A percentile compares a stretch with the other conserved stretches of the same genome.
phyloP scores from a whole-genome alignment of 2,888 invertebrate species.

The Thyatira batis region DNA sequence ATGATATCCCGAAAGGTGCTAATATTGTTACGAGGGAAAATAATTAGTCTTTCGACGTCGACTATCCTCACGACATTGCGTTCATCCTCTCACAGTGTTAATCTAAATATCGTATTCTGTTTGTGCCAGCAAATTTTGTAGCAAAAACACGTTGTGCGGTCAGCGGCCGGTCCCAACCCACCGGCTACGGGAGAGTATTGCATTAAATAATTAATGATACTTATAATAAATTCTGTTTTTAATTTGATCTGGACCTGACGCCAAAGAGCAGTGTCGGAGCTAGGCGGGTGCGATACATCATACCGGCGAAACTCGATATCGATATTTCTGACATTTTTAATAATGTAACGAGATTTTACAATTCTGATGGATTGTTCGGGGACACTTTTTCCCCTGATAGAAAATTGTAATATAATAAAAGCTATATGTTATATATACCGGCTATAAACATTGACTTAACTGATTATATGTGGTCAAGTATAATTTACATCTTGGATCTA shows the following conservation, averaged over 20 bases:
- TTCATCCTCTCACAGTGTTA: slow-evolving; percentile 56
- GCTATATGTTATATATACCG: too few species aligned
- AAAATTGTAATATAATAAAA: background rate
- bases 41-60: slow-evolving; percentile 51
- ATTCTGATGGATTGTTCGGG: background rate
- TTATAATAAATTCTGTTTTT: slow-evolving; percentile 80
- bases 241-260: slow-evolving; percentile 65
- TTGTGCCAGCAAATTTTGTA: slow-evolving; percentile 58
- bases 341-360: background rate
- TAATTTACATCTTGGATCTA: too few species aligned
- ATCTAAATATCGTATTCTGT: slow-evolving; percentile 75
- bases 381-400: background rate
- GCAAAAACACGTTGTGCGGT: slow-evolving; percentile 70
- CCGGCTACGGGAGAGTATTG: slow-evolving; percentile 49
- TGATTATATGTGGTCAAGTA: too few species aligned
- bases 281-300: slow-evolving; percentile 6
- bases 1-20: slow-evolving; percentile 16
- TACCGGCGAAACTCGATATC: slow-evolving; percentile 12
- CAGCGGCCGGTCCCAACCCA: slow-evolving; percentile 39
- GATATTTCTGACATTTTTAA: slow-evolving; percentile 9
- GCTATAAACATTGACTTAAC: too few species aligned
- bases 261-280: slow-evolving; percentile 34
- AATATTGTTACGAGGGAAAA: slow-evolving; percentile 45
- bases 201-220: slow-evolving; percentile 74
- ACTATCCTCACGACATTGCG: slow-evolving; percentile 35